phyloP scores from a whole-genome alignment of 2,113 vertebrate genomes.

The Apistogramma diplotaenia region DNA sequence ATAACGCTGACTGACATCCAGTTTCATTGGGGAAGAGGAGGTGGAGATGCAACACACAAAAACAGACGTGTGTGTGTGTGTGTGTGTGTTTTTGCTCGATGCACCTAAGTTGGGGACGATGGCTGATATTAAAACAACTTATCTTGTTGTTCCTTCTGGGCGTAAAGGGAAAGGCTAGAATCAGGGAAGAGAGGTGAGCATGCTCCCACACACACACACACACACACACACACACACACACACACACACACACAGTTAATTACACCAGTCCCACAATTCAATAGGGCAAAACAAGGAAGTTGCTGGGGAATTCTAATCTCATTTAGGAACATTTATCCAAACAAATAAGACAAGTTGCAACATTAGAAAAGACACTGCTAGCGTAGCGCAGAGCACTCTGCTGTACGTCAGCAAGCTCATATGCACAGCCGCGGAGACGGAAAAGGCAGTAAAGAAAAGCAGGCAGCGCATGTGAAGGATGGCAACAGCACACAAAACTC shows the following conservation, averaged over 20 bases:
- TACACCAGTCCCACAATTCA: constrained; percentile 66
- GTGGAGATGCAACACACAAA: background rate
- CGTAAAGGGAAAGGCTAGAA: constrained; percentile 1
- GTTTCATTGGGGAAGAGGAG: constrained; percentile 27
- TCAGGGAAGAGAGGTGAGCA: background rate
- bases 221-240: too few species aligned
- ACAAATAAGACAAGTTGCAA: constrained; percentile 67
- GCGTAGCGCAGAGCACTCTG: constrained; percentile 12
- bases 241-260: constrained; percentile 47
- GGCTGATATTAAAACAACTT: constrained; percentile 75
- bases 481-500: constrained; percentile 5
- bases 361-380: constrained; percentile 43
- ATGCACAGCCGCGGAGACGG: constrained; percentile 8
- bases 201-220: too few species aligned
- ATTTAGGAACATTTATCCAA: constrained; percentile 74
- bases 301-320: constrained; percentile 71
- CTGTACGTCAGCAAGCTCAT: constrained; percentile 13
- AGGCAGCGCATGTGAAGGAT: constrained; percentile 43
- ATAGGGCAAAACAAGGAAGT: constrained; percentile 71
- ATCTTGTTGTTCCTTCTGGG: constrained; percentile 67
- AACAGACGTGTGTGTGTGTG: too few species aligned
- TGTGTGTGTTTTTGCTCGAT: constrained; percentile 21
- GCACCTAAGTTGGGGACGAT: background rate
- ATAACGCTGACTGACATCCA: constrained; percentile 54
- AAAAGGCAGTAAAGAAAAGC: constrained; percentile 10